Evolutionary conservation across 2,888 invertebrate genomes (phyloP).

Genomic region (Merodon equestris): DNA sequence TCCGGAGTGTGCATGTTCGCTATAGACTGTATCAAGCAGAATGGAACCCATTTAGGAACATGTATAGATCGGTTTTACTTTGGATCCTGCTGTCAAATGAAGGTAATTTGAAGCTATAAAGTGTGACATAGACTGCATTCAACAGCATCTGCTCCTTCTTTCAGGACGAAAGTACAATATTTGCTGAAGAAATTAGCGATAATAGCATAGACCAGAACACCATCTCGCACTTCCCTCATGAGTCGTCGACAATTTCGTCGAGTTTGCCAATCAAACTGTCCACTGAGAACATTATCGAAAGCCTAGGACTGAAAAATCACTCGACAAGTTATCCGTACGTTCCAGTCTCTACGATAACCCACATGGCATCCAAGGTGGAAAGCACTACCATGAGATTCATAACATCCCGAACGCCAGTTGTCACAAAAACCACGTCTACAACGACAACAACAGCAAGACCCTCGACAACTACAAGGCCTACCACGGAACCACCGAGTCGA

Average conservation of each 20-base stretch:
- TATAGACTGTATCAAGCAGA: conserved; percentile 93
- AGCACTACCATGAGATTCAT: conserved; percentile 60
- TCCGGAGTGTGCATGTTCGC: conserved; percentile 96
- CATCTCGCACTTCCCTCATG: conserved; percentile 78
- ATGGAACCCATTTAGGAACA: conserved; percentile 94
- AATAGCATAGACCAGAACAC: conserved; percentile 79
- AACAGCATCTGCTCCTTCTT: not conserved
- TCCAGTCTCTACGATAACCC: conserved; percentile 73
- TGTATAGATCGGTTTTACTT: conserved; percentile 96
- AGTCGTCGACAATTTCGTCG: conserved; percentile 76
- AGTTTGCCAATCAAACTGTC: conserved; percentile 75
- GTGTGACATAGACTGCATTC: not conserved
- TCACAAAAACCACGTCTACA: conserved; percentile 69
- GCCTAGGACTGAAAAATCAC: conserved; percentile 31
- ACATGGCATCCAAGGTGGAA: conserved; percentile 70
- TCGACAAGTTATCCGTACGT: conserved; percentile 53
- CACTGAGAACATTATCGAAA: conserved; percentile 71
- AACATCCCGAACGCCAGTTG: conserved; percentile 67
- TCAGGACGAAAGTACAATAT: conserved; percentile 73
- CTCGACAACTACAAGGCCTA: conserved; percentile 5
- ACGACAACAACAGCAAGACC: conserved; percentile 61
- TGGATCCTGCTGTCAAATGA: conserved; percentile 93
- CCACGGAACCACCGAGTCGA: conserved; percentile 42
- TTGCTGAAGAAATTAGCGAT: conserved; percentile 77
- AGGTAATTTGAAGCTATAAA: conserved; percentile 73